A percentile compares a stretch with the other conserved stretches of the same genome.
These are phyloP conservation scores for Drosophila paranaensis DNA, from an alignment of 2,888 invertebrate genomes.

Conservation along the genomic window DNA sequence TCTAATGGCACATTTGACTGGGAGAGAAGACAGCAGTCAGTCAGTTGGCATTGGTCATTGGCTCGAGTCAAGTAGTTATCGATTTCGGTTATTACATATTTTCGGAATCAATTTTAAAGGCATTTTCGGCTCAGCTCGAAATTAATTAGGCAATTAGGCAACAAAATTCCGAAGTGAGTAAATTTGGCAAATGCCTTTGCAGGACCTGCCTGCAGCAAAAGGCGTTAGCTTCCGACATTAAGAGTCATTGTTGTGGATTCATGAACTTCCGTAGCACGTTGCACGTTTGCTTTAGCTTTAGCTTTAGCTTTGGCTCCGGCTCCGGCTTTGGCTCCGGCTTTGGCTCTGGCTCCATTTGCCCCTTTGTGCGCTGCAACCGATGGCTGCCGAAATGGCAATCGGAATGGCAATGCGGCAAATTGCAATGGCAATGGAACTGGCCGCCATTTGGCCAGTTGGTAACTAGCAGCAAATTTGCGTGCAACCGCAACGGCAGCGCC, in stretches of 20 bases:
- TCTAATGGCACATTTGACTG: conserved; percentile 57
- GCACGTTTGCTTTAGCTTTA: not conserved
- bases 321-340: not conserved
- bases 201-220: not conserved
- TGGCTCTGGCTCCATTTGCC: conserved; percentile 12
- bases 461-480: conserved; percentile 54
- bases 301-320: too few species aligned
- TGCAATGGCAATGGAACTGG: conserved; percentile 28
- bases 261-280: conserved; percentile 24
- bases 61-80: conserved; percentile 14
- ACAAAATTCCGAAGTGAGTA: not conserved
- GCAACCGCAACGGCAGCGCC: conserved; percentile 47
- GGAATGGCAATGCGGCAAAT: conserved; percentile 29
- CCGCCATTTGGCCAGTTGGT: conserved; percentile 28
- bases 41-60: conserved; percentile 47
- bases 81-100: not conserved
- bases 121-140: not conserved
- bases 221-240: conserved; percentile 13
- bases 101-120: not conserved
- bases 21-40: not conserved
- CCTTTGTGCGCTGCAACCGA: conserved; percentile 34
- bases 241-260: conserved; percentile 34
- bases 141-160: conserved; percentile 4
- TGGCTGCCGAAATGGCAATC: conserved; percentile 19
- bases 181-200: not conserved